A percentile compares a stretch with the other conserved stretches of the same genome.
Evolutionary conservation across 2,113 vertebrate species (phyloP).

Genomic region (Corvus moneduloides): DNA sequence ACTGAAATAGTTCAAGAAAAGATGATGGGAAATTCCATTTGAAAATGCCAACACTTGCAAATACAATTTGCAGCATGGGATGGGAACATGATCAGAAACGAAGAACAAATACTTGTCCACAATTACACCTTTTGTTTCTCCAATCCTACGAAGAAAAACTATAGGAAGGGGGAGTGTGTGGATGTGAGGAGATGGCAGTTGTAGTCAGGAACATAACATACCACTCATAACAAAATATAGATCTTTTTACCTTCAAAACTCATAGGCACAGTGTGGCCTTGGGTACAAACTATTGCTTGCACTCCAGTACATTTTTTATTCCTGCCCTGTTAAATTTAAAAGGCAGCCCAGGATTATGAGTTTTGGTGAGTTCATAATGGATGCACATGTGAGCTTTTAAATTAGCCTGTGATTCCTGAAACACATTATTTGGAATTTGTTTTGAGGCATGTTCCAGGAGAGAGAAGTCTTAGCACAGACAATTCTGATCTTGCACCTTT

Average conservation of each 20-base stretch:
- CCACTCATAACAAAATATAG: background rate
- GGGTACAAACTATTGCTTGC: background rate
- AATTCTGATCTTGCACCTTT: background rate
- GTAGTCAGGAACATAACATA: background rate
- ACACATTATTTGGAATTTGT: background rate
- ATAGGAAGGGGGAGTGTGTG: background rate
- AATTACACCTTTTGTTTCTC: background rate
- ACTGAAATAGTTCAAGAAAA: slow-evolving; percentile 7
- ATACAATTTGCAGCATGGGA: background rate
- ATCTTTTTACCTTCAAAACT: background rate
- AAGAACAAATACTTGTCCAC: background rate
- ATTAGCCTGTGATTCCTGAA: background rate
- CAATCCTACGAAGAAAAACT: background rate
- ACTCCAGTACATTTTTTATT: background rate
- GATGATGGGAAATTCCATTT: slow-evolving; percentile 22
- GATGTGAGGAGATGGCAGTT: background rate
- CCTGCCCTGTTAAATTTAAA: background rate
- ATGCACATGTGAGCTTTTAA: background rate
- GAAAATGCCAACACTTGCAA: slow-evolving; percentile 26
- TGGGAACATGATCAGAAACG: background rate
- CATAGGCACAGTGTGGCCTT: background rate
- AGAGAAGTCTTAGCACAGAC: background rate
- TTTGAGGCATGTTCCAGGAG: background rate
- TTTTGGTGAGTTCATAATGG: background rate
- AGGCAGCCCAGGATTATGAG: background rate